phyloP scores from a whole-genome alignment of 2,797 vertebrate genomes.

The Netta rufina region DNA sequence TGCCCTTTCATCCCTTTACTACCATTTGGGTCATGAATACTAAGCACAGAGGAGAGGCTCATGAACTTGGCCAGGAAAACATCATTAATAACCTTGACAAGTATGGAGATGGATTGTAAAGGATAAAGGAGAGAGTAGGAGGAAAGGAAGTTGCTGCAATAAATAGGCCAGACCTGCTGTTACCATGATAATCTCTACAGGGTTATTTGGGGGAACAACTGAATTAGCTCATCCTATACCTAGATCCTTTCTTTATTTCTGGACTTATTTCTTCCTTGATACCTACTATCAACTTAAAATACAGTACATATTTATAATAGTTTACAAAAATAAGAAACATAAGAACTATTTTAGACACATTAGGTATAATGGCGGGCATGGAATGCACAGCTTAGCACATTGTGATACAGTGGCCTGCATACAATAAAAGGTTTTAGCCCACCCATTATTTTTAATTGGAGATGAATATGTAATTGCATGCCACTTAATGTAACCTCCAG shows the following conservation, averaged over 20 bases:
- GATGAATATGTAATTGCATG: neutral
- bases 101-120: constrained; percentile 46
- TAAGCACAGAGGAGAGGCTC: constrained; percentile 6
- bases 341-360: neutral
- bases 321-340: neutral
- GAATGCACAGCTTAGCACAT: neutral
- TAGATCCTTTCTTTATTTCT: neutral
- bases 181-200: constrained; percentile 50
- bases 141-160: constrained; percentile 49
- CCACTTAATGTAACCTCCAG: constrained; percentile 5
- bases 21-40: neutral
- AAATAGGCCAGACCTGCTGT: constrained; percentile 59
- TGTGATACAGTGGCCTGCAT: neutral
- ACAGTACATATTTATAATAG: neutral
- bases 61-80: neutral
- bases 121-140: constrained; percentile 67
- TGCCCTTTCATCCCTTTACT: neutral
- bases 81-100: constrained; percentile 51
- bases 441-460: constrained; percentile 23
- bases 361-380: neutral
- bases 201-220: constrained; percentile 12
- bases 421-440: neutral
- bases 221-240: neutral
- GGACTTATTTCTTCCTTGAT: neutral
- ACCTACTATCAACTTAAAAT: neutral